Percentiles rank a stretch among this genome's conserved stretches.
phyloP scores from a whole-genome alignment of 2,113 vertebrate species.

The Struthio camelus region DNA sequence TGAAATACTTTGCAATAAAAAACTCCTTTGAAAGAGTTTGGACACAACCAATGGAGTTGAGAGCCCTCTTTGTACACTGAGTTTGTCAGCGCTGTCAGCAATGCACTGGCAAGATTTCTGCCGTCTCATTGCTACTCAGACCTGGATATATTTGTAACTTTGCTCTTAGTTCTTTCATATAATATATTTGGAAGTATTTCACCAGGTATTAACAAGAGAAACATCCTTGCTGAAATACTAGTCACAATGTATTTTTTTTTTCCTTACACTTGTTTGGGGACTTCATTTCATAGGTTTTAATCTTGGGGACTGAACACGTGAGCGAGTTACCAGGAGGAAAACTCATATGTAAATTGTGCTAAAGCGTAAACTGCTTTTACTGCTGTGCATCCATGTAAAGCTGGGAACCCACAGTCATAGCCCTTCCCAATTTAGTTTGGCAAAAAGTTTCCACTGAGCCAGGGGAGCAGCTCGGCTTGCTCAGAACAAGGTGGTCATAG shows the following conservation, averaged over 20 bases:
- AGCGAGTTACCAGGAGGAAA: neutral
- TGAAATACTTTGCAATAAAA: neutral
- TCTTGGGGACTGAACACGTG: neutral
- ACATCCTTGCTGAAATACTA: neutral
- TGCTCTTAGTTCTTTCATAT: neutral
- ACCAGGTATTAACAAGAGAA: neutral
- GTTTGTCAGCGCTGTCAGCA: neutral
- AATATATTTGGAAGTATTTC: slow-evolving; percentile 14
- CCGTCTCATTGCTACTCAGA: neutral
- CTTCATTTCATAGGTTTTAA: neutral
- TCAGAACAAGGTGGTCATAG: neutral
- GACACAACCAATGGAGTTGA: neutral
- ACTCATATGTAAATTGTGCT: neutral
- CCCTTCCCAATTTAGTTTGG: neutral
- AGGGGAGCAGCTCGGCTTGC: neutral
- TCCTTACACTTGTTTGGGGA: neutral
- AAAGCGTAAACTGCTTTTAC: neutral
- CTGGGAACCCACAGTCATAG: neutral
- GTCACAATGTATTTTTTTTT: neutral
- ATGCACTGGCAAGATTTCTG: neutral
- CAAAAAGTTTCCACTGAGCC: neutral
- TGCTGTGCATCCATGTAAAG: neutral
- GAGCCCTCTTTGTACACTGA: accelerated
- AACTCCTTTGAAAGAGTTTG: neutral
- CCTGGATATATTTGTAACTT: neutral